Evolutionary conservation across 2,888 invertebrate genomes (phyloP).

Genomic region (Platycnemis pennipes): DNA sequence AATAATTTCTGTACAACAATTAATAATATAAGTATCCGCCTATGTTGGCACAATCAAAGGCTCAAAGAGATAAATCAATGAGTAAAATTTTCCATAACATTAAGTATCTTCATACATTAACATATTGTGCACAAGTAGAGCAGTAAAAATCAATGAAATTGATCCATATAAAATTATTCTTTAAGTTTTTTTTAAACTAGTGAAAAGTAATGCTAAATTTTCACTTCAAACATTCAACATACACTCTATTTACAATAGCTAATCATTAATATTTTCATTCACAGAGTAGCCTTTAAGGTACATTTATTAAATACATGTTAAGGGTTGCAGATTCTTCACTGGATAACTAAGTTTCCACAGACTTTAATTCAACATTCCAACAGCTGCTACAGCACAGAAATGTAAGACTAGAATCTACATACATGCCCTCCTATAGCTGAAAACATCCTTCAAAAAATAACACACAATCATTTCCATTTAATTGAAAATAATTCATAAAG

Average conservation of each 20-base stretch:
- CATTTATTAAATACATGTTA: constrained; percentile 42
- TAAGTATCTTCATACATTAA: constrained; percentile 34
- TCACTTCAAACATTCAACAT: constrained; percentile 53
- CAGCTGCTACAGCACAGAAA: constrained; percentile 44
- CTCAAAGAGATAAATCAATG: not conserved
- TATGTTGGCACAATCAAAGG: not conserved
- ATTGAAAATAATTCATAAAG: constrained; percentile 62
- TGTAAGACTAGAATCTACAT: constrained; percentile 64
- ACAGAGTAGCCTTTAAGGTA: constrained; percentile 44
- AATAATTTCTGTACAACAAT: constrained; percentile 64
- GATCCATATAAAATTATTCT: constrained; percentile 33
- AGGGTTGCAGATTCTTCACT: constrained; percentile 29
- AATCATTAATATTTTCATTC: constrained; percentile 39
- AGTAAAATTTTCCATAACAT: not conserved
- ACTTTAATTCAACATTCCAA: constrained; percentile 20
- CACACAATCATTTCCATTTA: constrained; percentile 58
- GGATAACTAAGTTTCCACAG: constrained; percentile 19
- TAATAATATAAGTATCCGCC: constrained; percentile 29
- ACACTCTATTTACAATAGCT: constrained; percentile 35
- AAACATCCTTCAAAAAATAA: constrained; percentile 67
- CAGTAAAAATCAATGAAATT: constrained; percentile 48
- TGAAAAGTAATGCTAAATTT: constrained; percentile 8
- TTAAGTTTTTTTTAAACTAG: constrained; percentile 8
- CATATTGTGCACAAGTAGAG: constrained; percentile 50
- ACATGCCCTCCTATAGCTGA: constrained; percentile 48